A percentile compares a stretch with the other conserved stretches of the same genome.
Conservation (phyloP, 2,113 vertebrate genomes). For the Polyodon spathula region DNA sequence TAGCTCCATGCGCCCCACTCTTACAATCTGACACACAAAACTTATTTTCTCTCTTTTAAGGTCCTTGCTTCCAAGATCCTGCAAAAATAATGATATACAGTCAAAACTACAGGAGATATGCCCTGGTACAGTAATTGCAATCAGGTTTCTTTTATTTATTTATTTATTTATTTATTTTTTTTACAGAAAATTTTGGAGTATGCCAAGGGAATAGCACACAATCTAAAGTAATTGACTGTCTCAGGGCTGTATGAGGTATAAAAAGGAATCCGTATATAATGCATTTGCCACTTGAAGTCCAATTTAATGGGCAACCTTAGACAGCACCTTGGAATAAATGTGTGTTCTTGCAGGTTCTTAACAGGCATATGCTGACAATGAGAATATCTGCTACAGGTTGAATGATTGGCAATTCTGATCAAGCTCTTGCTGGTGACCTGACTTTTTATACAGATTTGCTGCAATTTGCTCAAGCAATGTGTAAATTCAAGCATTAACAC, state of each 20-base stretch:
- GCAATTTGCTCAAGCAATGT: conserved; percentile 21
- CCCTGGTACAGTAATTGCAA: conserved; percentile 1
- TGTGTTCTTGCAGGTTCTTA: conserved; percentile 9
- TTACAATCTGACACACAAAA: conserved; percentile 94
- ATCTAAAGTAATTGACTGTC: background rate
- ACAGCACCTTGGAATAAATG: background rate
- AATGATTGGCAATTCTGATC: conserved; percentile 7
- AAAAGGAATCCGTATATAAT: too few species aligned
- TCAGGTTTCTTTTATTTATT: too few species aligned
- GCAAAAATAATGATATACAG: background rate
- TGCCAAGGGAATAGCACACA: too few species aligned
- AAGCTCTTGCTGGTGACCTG: conserved; percentile 11
- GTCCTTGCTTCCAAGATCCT: conserved; percentile 96
- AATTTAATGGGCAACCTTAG: background rate
- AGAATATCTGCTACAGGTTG: background rate
- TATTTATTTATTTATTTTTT: too few species aligned
- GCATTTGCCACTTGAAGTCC: too few species aligned
- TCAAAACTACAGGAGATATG: background rate
- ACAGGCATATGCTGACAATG: conserved; percentile 7
- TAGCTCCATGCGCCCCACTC: conserved; percentile 93
- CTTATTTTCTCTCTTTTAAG: conserved; percentile 94
- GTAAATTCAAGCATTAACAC: conserved; percentile 16
- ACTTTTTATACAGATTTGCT: conserved; percentile 13
- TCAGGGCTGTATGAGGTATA: background rate
- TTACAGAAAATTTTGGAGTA: too few species aligned